These are phyloP conservation scores for Gobionotothen gibberifrons DNA, from an alignment of 2,797 vertebrate genomes.

Conservation along the genomic window DNA sequence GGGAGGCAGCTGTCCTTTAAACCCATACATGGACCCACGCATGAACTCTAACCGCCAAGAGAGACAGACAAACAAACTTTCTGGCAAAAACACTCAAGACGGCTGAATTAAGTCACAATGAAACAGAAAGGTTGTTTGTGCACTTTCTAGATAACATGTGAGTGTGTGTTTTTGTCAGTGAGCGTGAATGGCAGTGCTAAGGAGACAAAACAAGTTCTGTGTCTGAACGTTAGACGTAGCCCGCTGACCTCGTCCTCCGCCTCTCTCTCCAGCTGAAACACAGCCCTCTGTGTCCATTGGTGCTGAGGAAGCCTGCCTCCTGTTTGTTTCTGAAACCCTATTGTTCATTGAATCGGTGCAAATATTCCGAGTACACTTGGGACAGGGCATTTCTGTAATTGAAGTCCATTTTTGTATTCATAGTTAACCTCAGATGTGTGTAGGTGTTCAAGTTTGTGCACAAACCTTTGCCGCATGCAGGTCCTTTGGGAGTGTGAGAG, in stretches of 20 bases:
- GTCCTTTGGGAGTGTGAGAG: constrained; percentile 45
- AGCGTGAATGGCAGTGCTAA: constrained; percentile 1
- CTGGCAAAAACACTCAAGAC: constrained; percentile 9
- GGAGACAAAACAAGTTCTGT: constrained; percentile 57
- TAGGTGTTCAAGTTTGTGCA: background rate
- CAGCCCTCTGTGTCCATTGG: constrained; percentile 50
- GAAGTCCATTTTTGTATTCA: constrained; percentile 4
- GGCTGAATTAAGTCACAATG: constrained; percentile 37
- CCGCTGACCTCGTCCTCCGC: constrained; percentile 32
- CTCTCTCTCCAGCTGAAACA: constrained; percentile 53
- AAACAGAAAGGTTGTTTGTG: constrained; percentile 26
- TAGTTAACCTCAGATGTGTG: background rate
- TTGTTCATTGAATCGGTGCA: constrained; percentile 49
- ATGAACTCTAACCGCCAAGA: constrained; percentile 15
- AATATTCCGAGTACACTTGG: constrained; percentile 12
- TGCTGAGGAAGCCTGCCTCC: constrained; percentile 43
- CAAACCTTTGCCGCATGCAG: background rate
- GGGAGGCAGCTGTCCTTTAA: constrained; percentile 43
- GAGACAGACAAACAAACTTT: constrained; percentile 29
- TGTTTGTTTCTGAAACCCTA: constrained; percentile 40
- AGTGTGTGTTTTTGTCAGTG: constrained; percentile 26
- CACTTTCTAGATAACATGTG: constrained; percentile 12
- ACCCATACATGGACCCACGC: background rate
- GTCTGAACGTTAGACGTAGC: constrained; percentile 22
- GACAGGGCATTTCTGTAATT: constrained; percentile 6